A percentile compares a stretch with the other conserved stretches of the same genome.
These are phyloP conservation scores for Leptinotarsa haldemani DNA, from an alignment of 2,888 invertebrate genomes.

Conservation along the genomic window DNA sequence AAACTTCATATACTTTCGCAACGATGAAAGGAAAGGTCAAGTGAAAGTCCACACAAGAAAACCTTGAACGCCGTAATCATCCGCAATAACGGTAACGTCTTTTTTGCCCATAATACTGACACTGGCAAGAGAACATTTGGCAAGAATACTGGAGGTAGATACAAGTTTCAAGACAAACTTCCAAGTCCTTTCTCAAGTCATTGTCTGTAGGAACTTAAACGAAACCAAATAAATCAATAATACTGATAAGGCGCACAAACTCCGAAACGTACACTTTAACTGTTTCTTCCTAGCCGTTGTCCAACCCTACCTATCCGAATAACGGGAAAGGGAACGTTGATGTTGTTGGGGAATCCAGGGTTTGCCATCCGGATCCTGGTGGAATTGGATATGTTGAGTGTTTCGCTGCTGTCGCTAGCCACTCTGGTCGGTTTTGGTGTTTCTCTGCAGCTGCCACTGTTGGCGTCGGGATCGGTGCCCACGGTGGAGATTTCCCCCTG, in stretches of 20 bases:
- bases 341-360: conserved; percentile 4
- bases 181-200: neutral
- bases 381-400: neutral
- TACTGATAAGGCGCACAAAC: neutral
- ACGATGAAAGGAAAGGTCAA: too few relatives aligned
- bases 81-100: too few relatives aligned
- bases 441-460: neutral
- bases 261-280: neutral
- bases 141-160: neutral
- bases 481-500: conserved; percentile 35
- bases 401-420: neutral
- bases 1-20: too few relatives aligned
- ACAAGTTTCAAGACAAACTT: too few relatives aligned
- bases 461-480: neutral
- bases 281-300: neutral
- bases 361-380: conserved; percentile 1
- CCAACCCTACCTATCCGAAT: conserved; percentile 4
- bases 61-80: too few relatives aligned
- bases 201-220: neutral
- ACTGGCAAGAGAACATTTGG: neutral
- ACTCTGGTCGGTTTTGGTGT: neutral
- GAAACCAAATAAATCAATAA: neutral
- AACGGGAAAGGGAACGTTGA: conserved; percentile 1
- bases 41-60: too few relatives aligned
- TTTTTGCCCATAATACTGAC: too few relatives aligned